These are phyloP conservation scores for Epinephelus malabaricus DNA, from an alignment of 2,797 vertebrate genomes.

Conservation along the genomic window DNA sequence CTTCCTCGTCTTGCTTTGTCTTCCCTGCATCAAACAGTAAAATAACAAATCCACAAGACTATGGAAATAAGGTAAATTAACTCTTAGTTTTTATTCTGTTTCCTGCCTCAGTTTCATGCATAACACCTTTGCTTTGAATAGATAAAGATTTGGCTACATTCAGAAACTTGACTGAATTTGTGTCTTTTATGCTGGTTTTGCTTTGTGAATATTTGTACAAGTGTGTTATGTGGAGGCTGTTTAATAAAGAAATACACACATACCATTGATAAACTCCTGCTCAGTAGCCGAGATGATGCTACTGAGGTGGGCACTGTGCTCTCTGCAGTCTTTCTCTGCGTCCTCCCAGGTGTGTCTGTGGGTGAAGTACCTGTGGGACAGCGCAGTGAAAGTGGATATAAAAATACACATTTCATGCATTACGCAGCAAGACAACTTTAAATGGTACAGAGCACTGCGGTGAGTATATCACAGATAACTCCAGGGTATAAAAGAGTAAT, in stretches of 20 bases:
- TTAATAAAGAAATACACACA: slow-evolving; percentile 29
- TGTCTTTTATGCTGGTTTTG: not conserved
- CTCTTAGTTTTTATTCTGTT: not conserved
- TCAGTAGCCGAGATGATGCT: slow-evolving; percentile 91
- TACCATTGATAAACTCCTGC: slow-evolving; percentile 94
- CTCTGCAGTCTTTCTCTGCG: slow-evolving; percentile 95
- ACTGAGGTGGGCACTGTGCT: slow-evolving; percentile 92
- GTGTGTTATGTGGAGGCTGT: not conserved
- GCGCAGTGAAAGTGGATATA: slow-evolving; percentile 22
- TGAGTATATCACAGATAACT: slow-evolving; percentile 36
- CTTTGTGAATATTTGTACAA: not conserved
- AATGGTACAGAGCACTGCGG: slow-evolving; percentile 27
- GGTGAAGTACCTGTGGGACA: slow-evolving; percentile 85
- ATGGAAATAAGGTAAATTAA: not conserved
- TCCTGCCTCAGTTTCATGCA: too few relatives aligned
- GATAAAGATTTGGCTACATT: not conserved
- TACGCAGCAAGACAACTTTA: slow-evolving; percentile 34
- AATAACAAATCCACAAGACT: not conserved
- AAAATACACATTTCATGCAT: slow-evolving; percentile 47
- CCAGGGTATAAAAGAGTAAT: slow-evolving; percentile 31
- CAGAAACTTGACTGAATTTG: not conserved
- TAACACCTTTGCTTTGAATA: not conserved
- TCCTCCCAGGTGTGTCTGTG: slow-evolving; percentile 97
- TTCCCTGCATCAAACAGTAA: not conserved
- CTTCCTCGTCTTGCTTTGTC: not conserved